Percentiles rank a stretch among this genome's conserved stretches.
These are phyloP conservation scores for Diplodus sargus DNA, from an alignment of 2,797 vertebrate genomes.

Conservation along the genomic window DNA sequence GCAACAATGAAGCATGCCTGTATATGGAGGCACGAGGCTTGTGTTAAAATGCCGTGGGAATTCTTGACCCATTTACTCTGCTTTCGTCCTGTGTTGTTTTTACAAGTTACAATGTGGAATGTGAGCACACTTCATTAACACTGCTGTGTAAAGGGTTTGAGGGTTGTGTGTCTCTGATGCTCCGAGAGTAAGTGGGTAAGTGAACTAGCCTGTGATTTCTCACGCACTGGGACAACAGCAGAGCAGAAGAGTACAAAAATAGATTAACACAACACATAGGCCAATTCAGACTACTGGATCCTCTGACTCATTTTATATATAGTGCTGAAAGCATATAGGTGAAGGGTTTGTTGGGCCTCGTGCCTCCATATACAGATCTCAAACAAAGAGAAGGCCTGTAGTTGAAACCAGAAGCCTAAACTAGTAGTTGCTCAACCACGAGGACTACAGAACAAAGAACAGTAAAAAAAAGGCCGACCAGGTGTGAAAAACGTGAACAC, in stretches of 20 bases:
- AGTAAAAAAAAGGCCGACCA: too few relatives aligned
- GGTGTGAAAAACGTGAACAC: too few relatives aligned
- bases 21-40: too few relatives aligned
- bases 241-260: conserved; percentile 62
- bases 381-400: too few relatives aligned
- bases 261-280: conserved; percentile 30
- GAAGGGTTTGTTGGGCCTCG: too few relatives aligned
- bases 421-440: too few relatives aligned
- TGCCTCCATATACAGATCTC: too few relatives aligned
- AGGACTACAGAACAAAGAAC: too few relatives aligned
- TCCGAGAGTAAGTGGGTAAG: conserved; percentile 34
- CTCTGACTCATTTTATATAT: conserved; percentile 34
- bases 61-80: too few relatives aligned
- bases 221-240: conserved; percentile 71
- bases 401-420: too few relatives aligned
- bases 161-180: conserved; percentile 58
- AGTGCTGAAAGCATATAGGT: conserved; percentile 47
- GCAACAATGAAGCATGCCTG: neutral
- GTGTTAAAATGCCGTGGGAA: too few relatives aligned
- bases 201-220: conserved; percentile 56
- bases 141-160: conserved; percentile 19
- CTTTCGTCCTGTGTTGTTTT: conserved; percentile 36
- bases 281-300: conserved; percentile 34
- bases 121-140: conserved; percentile 43
- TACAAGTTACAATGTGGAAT: conserved; percentile 38